phyloP scores from a whole-genome alignment of 64 coral and sea anemone species.

The Montipora sp. region DNA sequence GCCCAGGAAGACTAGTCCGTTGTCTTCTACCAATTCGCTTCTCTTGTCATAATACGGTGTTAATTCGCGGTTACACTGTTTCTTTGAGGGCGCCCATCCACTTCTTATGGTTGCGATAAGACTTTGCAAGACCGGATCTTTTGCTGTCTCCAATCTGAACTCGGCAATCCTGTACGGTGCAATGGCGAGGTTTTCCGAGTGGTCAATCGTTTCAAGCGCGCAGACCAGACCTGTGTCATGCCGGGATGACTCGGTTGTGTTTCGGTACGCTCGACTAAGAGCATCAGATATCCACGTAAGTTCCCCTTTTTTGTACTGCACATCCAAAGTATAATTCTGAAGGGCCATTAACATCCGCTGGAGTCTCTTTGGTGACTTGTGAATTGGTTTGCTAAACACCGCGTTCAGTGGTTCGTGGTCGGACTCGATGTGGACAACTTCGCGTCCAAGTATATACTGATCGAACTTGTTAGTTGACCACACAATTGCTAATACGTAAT shows the following conservation, averaged over 20 bases:
- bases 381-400: background rate
- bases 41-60: constrained; percentile 34
- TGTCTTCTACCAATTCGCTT: constrained; percentile 32
- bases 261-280: background rate
- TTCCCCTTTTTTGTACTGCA: constrained; percentile 26
- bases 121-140: constrained; percentile 6
- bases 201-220: background rate
- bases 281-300: constrained; percentile 18
- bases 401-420: constrained; percentile 19
- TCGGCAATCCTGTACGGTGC: too few species aligned
- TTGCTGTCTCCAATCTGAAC: too few species aligned
- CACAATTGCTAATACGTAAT: too few species aligned
- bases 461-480: too few species aligned
- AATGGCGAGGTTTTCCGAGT: too few species aligned
- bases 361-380: constrained; percentile 11
- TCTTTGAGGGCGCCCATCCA: constrained; percentile 1
- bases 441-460: too few species aligned
- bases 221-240: background rate
- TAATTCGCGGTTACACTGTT: background rate
- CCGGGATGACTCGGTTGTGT: background rate
- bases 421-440: background rate
- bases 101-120: constrained; percentile 6
- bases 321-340: constrained; percentile 10
- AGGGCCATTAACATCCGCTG: constrained; percentile 20
- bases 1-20: constrained; percentile 45